A percentile compares a stretch with the other conserved stretches of the same genome.
Conservation (phyloP, 2,113 vertebrate species). For the Sinocyclocheilus anshuiensis region DNA sequence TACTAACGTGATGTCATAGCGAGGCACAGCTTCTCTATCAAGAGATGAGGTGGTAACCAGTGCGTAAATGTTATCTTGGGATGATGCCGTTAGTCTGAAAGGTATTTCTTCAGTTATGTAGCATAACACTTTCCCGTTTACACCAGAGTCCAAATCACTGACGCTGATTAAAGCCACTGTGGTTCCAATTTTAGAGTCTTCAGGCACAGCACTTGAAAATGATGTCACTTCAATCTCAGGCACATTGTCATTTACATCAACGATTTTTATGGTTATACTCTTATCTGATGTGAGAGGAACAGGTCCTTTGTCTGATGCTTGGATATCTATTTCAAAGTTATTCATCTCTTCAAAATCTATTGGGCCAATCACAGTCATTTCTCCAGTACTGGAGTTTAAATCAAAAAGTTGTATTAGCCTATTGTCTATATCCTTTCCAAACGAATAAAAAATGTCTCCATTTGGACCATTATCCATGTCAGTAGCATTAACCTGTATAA, state of each 20-base stretch:
- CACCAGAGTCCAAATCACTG: constrained; percentile 69
- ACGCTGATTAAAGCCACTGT: constrained; percentile 69
- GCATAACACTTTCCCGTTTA: constrained; percentile 72
- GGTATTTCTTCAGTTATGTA: constrained; percentile 67
- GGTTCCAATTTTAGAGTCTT: constrained; percentile 66
- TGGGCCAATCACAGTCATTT: constrained; percentile 63
- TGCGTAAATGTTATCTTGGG: constrained; percentile 67
- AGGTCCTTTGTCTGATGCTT: constrained; percentile 67
- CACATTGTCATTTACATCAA: constrained; percentile 76
- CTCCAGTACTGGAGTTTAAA: constrained; percentile 60
- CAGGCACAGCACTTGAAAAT: constrained; percentile 79
- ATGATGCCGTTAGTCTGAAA: constrained; percentile 61
- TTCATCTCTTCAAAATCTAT: constrained; percentile 70
- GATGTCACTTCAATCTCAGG: constrained; percentile 87
- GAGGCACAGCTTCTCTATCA: constrained; percentile 64
- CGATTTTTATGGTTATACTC: constrained; percentile 65
- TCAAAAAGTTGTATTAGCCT: constrained; percentile 58
- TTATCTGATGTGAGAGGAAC: constrained; percentile 55
- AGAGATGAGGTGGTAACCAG: constrained; percentile 62
- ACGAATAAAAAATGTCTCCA: constrained; percentile 66
- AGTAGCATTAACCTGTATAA: constrained; percentile 68
- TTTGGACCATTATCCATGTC: constrained; percentile 72
- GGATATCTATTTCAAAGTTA: constrained; percentile 67
- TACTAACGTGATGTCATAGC: constrained; percentile 64
- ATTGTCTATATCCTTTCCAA: constrained; percentile 57